A percentile compares a stretch with the other conserved stretches of the same genome.
These are phyloP conservation scores for Andricus curvator DNA, from an alignment of 2,888 invertebrate genomes.

Conservation along the genomic window DNA sequence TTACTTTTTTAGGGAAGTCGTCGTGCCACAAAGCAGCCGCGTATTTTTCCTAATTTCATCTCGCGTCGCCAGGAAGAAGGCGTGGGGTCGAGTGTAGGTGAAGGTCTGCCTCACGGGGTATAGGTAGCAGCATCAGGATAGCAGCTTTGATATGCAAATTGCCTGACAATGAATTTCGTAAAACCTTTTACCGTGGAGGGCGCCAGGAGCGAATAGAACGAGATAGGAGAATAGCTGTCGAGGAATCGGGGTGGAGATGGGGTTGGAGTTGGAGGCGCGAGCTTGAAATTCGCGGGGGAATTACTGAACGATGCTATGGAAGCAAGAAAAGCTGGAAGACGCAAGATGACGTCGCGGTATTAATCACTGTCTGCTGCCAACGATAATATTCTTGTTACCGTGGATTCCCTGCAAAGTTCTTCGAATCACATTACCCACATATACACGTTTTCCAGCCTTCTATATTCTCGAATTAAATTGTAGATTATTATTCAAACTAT, in stretches of 20 bases:
- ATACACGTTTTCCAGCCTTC: background rate
- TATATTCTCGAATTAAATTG: background rate
- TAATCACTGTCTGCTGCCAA: conserved; percentile 76
- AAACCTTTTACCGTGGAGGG: conserved; percentile 76
- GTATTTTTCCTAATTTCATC: conserved; percentile 67
- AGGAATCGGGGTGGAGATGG: conserved; percentile 49
- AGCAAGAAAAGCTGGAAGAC: conserved; percentile 64
- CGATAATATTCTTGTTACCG: conserved; percentile 46
- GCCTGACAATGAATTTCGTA: conserved; percentile 77
- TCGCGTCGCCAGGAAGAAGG: conserved; percentile 41
- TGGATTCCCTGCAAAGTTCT: conserved; percentile 1
- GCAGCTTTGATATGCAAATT: conserved; percentile 76
- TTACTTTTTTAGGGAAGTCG: conserved; percentile 59
- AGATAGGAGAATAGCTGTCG: conserved; percentile 46
- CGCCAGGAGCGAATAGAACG: conserved; percentile 63
- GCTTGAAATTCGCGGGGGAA: conserved; percentile 57
- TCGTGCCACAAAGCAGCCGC: conserved; percentile 64
- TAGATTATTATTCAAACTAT: background rate
- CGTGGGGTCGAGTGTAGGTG: conserved; percentile 21
- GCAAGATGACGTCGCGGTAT: conserved; percentile 75
- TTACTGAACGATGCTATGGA: conserved; percentile 55
- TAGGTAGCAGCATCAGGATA: conserved; percentile 59
- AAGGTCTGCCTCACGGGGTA: conserved; percentile 49
- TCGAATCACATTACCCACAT: background rate
- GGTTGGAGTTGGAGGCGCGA: conserved; percentile 31